Evolutionary conservation across 2,797 vertebrate species (phyloP).

Genomic region (Tachyglossus aculeatus): DNA sequence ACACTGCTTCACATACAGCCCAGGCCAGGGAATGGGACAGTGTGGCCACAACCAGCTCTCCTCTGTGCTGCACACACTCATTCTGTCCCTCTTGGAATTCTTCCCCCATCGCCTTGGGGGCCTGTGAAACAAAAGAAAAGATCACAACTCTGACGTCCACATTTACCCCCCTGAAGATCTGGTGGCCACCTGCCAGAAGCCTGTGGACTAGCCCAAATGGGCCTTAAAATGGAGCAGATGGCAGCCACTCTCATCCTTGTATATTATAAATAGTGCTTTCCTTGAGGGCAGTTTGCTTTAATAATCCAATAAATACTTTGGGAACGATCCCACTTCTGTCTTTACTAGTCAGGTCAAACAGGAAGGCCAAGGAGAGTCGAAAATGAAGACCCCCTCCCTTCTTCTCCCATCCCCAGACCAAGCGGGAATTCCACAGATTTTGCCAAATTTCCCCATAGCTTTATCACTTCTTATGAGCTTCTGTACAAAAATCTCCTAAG

Average conservation of each 20-base stretch:
- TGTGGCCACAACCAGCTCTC: no score
- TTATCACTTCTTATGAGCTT: conserved; percentile 64
- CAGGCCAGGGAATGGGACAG: no score
- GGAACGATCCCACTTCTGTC: conserved; percentile 53
- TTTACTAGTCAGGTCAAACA: conserved; percentile 57
- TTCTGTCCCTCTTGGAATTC: neutral
- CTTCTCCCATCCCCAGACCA: neutral
- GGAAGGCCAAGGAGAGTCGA: conserved; percentile 47
- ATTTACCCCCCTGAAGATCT: neutral
- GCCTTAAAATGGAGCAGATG: neutral
- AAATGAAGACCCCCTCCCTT: conserved; percentile 50
- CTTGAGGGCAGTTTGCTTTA: conserved; percentile 53
- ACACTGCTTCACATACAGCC: no score
- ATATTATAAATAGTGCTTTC: conserved; percentile 4
- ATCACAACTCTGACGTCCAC: neutral
- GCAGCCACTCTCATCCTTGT: neutral
- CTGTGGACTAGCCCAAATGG: neutral
- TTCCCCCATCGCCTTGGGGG: neutral
- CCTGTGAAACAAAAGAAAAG: neutral
- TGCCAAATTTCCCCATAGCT: conserved; percentile 64
- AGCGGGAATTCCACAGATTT: conserved; percentile 63
- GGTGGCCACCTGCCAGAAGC: neutral
- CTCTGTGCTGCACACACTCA: neutral
- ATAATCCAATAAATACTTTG: conserved; percentile 63
- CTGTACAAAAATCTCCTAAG: conserved; percentile 67